Evolutionary conservation across 1,140 invertebrate genomes (phyloP).

Genomic region (Drosophila busckii): DNA sequence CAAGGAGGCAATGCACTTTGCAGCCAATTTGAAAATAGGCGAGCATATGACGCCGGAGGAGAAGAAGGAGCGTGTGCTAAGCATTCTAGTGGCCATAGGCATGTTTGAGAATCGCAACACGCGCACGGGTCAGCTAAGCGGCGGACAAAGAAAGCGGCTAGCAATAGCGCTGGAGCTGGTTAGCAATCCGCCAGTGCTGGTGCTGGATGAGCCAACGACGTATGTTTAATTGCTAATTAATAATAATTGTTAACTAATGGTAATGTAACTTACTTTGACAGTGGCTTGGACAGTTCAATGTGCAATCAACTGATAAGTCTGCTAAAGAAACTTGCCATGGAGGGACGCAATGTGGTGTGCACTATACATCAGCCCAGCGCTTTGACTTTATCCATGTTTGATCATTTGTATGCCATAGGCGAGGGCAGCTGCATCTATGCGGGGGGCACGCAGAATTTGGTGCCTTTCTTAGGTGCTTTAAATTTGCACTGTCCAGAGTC

Average conservation of each 20-base stretch:
- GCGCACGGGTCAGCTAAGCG: slow-evolving; percentile 86
- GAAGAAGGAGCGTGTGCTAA: slow-evolving; percentile 85
- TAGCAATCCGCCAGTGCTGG: slow-evolving; percentile 93
- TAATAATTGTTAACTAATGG: not conserved
- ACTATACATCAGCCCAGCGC: slow-evolving; percentile 96
- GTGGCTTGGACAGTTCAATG: slow-evolving; percentile 94
- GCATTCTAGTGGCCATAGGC: slow-evolving; percentile 87
- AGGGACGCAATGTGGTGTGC: slow-evolving; percentile 94
- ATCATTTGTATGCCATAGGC: slow-evolving; percentile 90
- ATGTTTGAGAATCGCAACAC: slow-evolving; percentile 83
- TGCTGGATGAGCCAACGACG: slow-evolving; percentile 96
- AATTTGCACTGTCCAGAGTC: slow-evolving; percentile 89
- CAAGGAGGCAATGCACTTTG: slow-evolving; percentile 90
- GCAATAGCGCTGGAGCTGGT: slow-evolving; percentile 91
- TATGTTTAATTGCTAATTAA: slow-evolving; percentile 78
- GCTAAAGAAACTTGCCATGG: slow-evolving; percentile 88
- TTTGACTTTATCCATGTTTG: slow-evolving; percentile 92
- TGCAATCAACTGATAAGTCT: slow-evolving; percentile 92
- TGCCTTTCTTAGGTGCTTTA: slow-evolving; percentile 87
- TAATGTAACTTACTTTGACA: slow-evolving; percentile 72
- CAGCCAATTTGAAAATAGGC: slow-evolving; percentile 92
- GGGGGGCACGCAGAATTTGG: slow-evolving; percentile 85
- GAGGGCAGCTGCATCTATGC: slow-evolving; percentile 91
- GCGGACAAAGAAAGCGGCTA: slow-evolving; percentile 92
- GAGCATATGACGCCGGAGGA: slow-evolving; percentile 82